Evolutionary conservation across 1,140 invertebrate genomes (phyloP), one percentile per base, ranked within the genome.

Genomic region (Heterodera carotae): DNA sequence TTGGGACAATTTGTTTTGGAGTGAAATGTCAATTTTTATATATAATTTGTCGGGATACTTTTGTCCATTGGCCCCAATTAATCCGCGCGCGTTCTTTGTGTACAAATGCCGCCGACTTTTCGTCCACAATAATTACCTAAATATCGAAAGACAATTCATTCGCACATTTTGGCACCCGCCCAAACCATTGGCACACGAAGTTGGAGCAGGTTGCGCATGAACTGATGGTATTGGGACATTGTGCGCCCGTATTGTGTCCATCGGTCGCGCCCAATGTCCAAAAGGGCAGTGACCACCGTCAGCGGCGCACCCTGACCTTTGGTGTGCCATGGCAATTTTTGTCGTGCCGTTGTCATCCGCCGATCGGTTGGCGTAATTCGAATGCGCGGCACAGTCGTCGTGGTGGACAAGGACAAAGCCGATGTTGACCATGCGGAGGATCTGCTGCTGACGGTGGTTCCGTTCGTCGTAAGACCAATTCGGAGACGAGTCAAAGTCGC

Each of bases 101-200:
- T 1, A 88, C 85, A 79, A 87, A 88, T 34, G 84, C 79, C 22
- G 75, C 74, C 27, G 80, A 84, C 15, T 82, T 69, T 12, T 62
- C 34, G 69, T 87, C 85, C 29, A 80, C 78, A 76, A 87, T 88
- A 10, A 88, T 25, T 18, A 77, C 59, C 76, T 69, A n/a, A n/a
- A n/a, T n/a, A n/a, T n/a, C n/a, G n/a, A n/a, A n/a, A n/a, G n/a
- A n/a, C n/a, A n/a, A n/a, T 53, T 53, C 48, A 3, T 12, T 18
- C 18, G 4, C 18, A 18, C 22, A 18, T 56, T 56, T 56, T 56
- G 15, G 48, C 12, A 56, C 22, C 22, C 10, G 7, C 10, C 12
- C 12, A 75, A 27, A 88, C 80, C 80, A 86, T 87, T n/a, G 82
- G 82, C 39, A 84, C 76, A 27, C 76, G 78, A 60, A 87, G 66